phyloP scores from a whole-genome alignment of 2,888 invertebrate species.

The Therioaphis trifolii region DNA sequence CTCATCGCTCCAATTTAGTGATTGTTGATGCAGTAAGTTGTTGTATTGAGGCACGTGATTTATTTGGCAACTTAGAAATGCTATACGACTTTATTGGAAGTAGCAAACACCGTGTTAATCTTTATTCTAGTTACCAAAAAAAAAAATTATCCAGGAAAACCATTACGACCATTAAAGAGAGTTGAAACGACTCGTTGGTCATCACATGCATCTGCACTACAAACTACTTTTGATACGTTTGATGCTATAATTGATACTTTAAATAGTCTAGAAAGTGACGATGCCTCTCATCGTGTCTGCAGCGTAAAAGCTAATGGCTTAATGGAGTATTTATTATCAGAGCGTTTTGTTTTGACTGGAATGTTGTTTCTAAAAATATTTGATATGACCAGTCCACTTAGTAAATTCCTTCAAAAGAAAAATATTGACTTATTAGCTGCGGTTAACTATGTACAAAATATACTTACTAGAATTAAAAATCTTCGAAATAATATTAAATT shows the following conservation, averaged over 20 bases:
- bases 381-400: constrained; percentile 20
- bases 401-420: constrained; percentile 20
- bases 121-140: constrained; percentile 2
- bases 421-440: constrained; percentile 3
- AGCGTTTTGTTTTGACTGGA: constrained; percentile 13
- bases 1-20: constrained; percentile 7
- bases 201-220: neutral
- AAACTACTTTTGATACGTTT: constrained; percentile 14
- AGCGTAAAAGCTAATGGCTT: constrained; percentile 16
- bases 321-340: constrained; percentile 20
- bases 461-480: no score
- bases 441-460: no score
- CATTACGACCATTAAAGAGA: no score
- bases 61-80: constrained; percentile 23
- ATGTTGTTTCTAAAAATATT: constrained; percentile 1
- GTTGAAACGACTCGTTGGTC: no score
- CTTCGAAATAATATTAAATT: no score
- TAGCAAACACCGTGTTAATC: neutral
- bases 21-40: constrained; percentile 20
- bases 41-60: constrained; percentile 14
- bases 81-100: constrained; percentile 12
- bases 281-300: constrained; percentile 14
- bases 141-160: no score
- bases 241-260: constrained; percentile 20
- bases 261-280: constrained; percentile 10